phyloP scores from a whole-genome alignment of 2,113 vertebrate genomes.

The Gambusia affinis region DNA sequence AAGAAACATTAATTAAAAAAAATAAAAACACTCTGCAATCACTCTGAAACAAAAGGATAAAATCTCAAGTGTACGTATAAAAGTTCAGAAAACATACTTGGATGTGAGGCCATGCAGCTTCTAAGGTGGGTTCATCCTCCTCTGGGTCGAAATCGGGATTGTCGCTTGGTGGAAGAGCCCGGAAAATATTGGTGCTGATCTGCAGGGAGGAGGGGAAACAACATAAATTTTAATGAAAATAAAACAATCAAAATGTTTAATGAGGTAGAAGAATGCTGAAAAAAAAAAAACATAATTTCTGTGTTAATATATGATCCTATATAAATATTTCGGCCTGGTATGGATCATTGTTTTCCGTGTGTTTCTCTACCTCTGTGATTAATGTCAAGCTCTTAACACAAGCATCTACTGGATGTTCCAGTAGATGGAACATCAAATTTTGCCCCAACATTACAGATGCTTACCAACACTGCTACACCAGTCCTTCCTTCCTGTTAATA shows the following conservation, averaged over 20 bases:
- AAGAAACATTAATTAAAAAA: background rate
- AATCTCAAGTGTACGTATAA: background rate
- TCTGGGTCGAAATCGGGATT: constrained; percentile 99
- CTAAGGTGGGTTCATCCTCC: constrained; percentile 96
- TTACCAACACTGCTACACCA: background rate
- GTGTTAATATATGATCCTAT: background rate
- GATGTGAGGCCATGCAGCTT: constrained; percentile 98
- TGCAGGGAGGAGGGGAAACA: constrained; percentile 57
- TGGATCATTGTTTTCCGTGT: background rate
- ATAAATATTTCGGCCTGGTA: background rate
- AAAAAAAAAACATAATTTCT: too few relatives aligned
- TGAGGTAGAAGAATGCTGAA: too few relatives aligned
- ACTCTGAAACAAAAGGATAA: background rate
- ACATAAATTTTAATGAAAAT: background rate
- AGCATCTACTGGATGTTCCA: background rate
- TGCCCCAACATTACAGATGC: background rate
- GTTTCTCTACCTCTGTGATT: background rate
- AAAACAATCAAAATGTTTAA: background rate
- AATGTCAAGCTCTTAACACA: background rate
- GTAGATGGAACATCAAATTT: background rate
- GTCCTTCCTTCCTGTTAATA: background rate
- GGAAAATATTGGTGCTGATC: constrained; percentile 96
- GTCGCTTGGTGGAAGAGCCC: constrained; percentile 96
- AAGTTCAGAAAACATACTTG: constrained; percentile 79
- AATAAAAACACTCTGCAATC: background rate